Conservation (phyloP, 2,797 vertebrate genomes). For the Anisognathus igniventris region DNA sequence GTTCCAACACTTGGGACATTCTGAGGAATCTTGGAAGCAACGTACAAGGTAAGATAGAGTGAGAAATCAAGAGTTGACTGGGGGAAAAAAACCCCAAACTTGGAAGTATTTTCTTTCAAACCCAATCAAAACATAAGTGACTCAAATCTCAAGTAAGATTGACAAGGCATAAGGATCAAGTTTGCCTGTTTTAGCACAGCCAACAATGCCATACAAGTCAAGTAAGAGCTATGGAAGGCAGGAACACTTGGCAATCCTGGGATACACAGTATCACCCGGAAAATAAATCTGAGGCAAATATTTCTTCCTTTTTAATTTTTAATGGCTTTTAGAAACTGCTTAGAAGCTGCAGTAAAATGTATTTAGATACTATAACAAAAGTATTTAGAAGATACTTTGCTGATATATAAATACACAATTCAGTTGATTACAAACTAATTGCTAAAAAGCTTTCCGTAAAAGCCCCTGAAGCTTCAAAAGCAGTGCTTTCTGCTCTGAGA, state of each 20-base stretch:
- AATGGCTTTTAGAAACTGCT: neutral
- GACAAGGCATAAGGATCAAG: neutral
- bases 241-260: neutral
- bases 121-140: neutral
- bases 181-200: neutral
- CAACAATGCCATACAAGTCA: neutral
- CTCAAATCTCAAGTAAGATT: neutral
- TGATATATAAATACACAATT: neutral
- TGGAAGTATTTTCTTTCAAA: neutral
- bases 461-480: neutral
- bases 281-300: neutral
- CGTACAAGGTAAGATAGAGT: neutral
- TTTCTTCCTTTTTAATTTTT: neutral
- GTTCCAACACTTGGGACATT: neutral
- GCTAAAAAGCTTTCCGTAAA: neutral
- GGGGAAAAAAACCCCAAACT: rapidly evolving
- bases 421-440: neutral
- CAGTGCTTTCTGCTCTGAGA: neutral
- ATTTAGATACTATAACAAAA: neutral
- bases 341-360: neutral
- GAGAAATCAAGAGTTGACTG: neutral
- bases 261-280: neutral
- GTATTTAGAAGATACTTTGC: neutral
- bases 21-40: neutral
- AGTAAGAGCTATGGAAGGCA: neutral